Conservation (phyloP, 2,113 vertebrate genomes). For the Deroptyus accipitrinus region DNA sequence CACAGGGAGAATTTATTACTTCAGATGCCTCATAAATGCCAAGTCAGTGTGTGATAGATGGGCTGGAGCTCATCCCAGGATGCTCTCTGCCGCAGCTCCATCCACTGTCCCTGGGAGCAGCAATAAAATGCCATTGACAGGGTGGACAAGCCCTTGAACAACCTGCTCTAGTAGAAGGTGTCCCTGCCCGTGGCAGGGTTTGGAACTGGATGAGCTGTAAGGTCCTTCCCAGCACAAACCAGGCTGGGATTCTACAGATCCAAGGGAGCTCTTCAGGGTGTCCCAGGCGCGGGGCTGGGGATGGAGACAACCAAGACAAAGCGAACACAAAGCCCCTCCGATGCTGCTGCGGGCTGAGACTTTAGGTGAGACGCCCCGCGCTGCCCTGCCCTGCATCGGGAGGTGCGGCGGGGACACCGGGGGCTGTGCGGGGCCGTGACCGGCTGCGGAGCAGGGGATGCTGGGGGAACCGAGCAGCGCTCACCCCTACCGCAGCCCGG, state of each 20-base stretch:
- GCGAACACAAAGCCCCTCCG: background rate
- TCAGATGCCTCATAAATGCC: background rate
- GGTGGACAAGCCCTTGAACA: background rate
- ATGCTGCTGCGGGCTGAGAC: background rate
- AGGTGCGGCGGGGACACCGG: background rate
- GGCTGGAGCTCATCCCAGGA: background rate
- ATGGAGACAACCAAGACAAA: fast-evolving
- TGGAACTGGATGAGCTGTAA: background rate
- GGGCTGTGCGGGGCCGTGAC: background rate
- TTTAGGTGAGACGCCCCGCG: background rate
- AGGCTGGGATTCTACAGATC: background rate
- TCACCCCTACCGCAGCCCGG: too few species aligned
- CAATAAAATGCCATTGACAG: background rate
- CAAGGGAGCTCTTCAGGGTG: background rate
- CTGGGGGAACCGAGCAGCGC: background rate
- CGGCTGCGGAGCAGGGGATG: background rate
- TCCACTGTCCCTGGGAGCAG: fast-evolving
- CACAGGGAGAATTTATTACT: background rate
- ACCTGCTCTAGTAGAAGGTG: background rate
- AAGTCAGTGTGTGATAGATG: background rate
- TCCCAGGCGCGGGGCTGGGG: background rate
- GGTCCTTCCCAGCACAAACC: background rate
- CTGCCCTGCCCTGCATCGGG: background rate
- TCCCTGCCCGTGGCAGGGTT: background rate
- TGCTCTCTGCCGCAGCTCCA: background rate